Conservation (phyloP, 53 echinoderm and acorn worm species). For the Apostichopus leukothele region DNA sequence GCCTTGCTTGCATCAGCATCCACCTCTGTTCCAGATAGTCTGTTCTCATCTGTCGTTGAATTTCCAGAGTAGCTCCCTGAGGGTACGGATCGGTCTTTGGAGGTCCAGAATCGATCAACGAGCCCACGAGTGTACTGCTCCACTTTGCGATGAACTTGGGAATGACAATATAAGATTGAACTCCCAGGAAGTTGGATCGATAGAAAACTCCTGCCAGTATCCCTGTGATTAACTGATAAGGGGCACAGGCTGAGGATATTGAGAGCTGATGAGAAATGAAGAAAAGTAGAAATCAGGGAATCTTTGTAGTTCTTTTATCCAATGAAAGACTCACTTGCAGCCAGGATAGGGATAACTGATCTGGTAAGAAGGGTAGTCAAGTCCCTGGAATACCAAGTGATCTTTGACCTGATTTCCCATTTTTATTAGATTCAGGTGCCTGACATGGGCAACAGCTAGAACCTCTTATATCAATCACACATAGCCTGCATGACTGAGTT, state of each 20-base stretch:
- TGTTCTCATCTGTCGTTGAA: conserved; percentile 83
- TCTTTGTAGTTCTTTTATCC: no score
- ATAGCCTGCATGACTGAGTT: no score
- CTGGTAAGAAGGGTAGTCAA: no score
- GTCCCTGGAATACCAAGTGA: no score
- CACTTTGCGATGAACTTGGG: conserved; percentile 53
- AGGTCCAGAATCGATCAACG: conserved; percentile 67
- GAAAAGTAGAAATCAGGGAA: background rate
- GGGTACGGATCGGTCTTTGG: conserved; percentile 64
- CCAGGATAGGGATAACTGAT: no score
- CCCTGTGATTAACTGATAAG: conserved; percentile 56
- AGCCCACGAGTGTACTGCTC: conserved; percentile 49
- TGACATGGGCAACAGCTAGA: no score
- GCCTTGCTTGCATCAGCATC: conserved; percentile 72
- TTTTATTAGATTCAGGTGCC: no score
- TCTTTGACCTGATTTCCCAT: no score
- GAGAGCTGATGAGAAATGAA: conserved; percentile 55
- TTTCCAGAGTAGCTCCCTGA: conserved; percentile 81
- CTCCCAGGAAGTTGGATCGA: conserved; percentile 64
- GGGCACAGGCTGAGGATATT: conserved; percentile 54
- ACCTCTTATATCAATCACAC: no score
- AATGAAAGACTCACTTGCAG: no score
- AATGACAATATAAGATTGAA: conserved; percentile 64
- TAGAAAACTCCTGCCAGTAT: conserved; percentile 78
- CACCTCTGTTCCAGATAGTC: conserved; percentile 85